Conservation (phyloP, 2,888 invertebrate species). For the Autographa gamma region DNA sequence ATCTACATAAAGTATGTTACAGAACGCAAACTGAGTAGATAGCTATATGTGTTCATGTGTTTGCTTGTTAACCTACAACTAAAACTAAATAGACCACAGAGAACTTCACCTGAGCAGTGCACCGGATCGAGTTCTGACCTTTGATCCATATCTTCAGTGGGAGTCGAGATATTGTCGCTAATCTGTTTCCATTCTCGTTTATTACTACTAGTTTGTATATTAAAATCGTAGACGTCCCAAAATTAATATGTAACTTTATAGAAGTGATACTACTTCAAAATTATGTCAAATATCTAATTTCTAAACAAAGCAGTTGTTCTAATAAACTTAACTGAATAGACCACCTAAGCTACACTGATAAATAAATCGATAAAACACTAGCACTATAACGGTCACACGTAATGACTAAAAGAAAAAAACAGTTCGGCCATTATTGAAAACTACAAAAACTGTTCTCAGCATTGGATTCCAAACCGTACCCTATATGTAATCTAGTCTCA, state of each 20-base stretch:
- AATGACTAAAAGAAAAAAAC: background rate
- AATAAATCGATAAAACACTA: background rate
- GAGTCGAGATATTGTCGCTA: background rate
- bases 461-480: conserved; percentile 16
- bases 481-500: conserved; percentile 48
- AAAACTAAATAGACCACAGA: background rate
- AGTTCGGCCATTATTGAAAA: conserved; percentile 3
- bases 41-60: background rate
- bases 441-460: conserved; percentile 18
- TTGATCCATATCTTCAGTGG: conserved; percentile 4
- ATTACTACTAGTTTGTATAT: background rate
- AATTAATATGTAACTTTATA: too few relatives aligned
- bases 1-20: background rate
- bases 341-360: background rate
- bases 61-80: background rate
- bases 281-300: background rate
- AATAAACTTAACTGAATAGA: background rate
- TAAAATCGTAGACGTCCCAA: background rate
- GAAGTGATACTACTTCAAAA: too few relatives aligned
- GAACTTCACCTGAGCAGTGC: conserved; percentile 1
- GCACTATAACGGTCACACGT: background rate
- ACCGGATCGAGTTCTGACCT: conserved; percentile 1
- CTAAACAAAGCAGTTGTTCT: background rate
- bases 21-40: background rate
- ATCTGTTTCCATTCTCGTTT: conserved; percentile 4